These are phyloP conservation scores for Palythoa grandiflora DNA, from an alignment of 92 coral and sea anemone species.

Conservation along the genomic window DNA sequence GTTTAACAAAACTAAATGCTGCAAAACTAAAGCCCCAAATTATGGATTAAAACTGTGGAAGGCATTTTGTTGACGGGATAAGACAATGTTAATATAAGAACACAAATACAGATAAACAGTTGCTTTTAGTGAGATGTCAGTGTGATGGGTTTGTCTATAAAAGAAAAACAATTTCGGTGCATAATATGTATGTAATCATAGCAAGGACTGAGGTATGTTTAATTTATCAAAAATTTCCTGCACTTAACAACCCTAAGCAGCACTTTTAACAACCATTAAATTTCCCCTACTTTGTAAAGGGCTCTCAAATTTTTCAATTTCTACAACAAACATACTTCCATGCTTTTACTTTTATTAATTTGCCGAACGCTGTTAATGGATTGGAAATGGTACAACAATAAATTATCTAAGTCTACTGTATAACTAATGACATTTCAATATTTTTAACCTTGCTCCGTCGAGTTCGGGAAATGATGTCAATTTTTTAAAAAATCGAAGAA, in stretches of 20 bases:
- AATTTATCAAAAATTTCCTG: slow-evolving; percentile 37
- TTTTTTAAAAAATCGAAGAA: slow-evolving; percentile 13
- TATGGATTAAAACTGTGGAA: not conserved
- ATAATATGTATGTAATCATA: slow-evolving; percentile 16
- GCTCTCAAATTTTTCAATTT: slow-evolving; percentile 44
- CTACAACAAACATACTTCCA: slow-evolving; percentile 35
- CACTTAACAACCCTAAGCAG: slow-evolving; percentile 41
- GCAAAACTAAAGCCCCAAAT: not conserved
- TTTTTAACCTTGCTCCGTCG: not conserved
- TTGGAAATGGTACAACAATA: slow-evolving; percentile 28
- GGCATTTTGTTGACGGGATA: not conserved
- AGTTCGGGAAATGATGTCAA: not conserved
- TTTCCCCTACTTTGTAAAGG: slow-evolving; percentile 34
- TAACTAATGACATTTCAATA: slow-evolving; percentile 2
- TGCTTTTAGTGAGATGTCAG: slow-evolving; percentile 40
- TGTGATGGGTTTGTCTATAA: slow-evolving; percentile 18
- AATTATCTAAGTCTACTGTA: not conserved
- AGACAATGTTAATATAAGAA: slow-evolving; percentile 4
- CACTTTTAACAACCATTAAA: slow-evolving; percentile 41
- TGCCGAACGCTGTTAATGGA: slow-evolving; percentile 36
- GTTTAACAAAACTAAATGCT: not conserved
- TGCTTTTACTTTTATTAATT: slow-evolving; percentile 20
- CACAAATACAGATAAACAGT: slow-evolving; percentile 42
- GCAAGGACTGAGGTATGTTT: slow-evolving; percentile 21
- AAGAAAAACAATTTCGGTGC: slow-evolving; percentile 32